phyloP scores from a whole-genome alignment of 2,797 vertebrate species.

The Galaxias olidus region DNA sequence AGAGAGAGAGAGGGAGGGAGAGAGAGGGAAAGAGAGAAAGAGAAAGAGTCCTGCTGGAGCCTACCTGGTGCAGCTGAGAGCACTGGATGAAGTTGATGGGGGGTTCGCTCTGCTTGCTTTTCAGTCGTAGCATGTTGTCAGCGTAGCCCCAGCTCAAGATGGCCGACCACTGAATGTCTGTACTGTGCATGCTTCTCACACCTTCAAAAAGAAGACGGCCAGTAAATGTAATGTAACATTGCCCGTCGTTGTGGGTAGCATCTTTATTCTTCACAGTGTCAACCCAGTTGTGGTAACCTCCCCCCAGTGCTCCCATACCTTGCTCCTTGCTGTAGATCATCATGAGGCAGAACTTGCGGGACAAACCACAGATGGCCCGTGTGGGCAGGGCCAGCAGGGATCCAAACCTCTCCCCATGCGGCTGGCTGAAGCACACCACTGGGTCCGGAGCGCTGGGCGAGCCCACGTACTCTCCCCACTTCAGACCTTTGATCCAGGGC shows the following conservation, averaged over 20 bases:
- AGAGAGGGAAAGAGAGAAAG: not conserved
- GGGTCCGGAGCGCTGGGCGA: conserved; percentile 94
- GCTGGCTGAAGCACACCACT: conserved; percentile 96
- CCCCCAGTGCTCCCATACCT: conserved; percentile 63
- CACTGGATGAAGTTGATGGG: conserved; percentile 97
- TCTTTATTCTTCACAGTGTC: no score
- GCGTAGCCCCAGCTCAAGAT: conserved; percentile 99
- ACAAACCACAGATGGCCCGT: conserved; percentile 92
- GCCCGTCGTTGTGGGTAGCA: no score
- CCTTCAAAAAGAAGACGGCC: conserved; percentile 65
- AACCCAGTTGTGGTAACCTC: not conserved
- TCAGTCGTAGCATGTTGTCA: conserved; percentile 92
- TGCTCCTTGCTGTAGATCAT: conserved; percentile 99
- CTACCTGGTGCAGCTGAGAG: conserved; percentile 92
- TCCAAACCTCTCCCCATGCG: conserved; percentile 91
- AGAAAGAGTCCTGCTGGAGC: not conserved
- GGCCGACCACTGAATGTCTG: conserved; percentile 98
- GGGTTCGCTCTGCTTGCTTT: conserved; percentile 98
- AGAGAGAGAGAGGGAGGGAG: not conserved
- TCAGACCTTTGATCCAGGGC: conserved; percentile 95
- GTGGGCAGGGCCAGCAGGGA: conserved; percentile 93
- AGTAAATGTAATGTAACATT: no score
- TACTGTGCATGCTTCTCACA: conserved; percentile 98
- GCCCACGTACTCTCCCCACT: conserved; percentile 98
- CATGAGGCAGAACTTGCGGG: conserved; percentile 95